Conservation (phyloP, 2,888 invertebrate genomes). For the Chaetogeoica ovagalla region DNA sequence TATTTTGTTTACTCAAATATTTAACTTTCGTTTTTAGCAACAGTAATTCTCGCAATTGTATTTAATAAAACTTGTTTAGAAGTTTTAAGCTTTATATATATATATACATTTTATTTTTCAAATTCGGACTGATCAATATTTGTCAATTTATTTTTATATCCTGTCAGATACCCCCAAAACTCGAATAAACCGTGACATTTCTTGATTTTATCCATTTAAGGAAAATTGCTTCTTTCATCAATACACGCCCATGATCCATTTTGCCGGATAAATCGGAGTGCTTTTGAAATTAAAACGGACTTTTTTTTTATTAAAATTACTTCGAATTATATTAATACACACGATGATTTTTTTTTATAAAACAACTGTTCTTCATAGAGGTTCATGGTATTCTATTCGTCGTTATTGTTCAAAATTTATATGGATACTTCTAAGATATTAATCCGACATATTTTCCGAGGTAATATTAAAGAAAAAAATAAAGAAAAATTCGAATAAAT, state of each 20-base stretch:
- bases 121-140: constrained; percentile 33
- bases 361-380: too few relatives aligned
- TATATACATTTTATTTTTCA: neutral
- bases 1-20: neutral
- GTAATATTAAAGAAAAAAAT: too few relatives aligned
- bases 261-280: neutral
- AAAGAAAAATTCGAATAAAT: too few relatives aligned
- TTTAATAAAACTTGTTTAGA: constrained; percentile 34
- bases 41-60: neutral
- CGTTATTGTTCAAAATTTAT: too few relatives aligned
- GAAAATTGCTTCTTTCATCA: constrained; percentile 30
- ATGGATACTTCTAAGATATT: too few relatives aligned
- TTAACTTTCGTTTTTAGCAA: neutral
- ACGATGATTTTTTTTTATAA: too few relatives aligned
- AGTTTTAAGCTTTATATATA: constrained; percentile 10
- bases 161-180: constrained; percentile 31
- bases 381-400: too few relatives aligned
- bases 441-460: too few relatives aligned
- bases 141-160: constrained; percentile 46
- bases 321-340: neutral
- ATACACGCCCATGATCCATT: neutral
- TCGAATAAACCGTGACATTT: constrained; percentile 38
- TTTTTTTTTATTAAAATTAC: neutral
- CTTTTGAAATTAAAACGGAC: neutral
- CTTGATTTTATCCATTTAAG: constrained; percentile 25